Conservation (phyloP, 2,797 vertebrate genomes). For the Chanos chanos region DNA sequence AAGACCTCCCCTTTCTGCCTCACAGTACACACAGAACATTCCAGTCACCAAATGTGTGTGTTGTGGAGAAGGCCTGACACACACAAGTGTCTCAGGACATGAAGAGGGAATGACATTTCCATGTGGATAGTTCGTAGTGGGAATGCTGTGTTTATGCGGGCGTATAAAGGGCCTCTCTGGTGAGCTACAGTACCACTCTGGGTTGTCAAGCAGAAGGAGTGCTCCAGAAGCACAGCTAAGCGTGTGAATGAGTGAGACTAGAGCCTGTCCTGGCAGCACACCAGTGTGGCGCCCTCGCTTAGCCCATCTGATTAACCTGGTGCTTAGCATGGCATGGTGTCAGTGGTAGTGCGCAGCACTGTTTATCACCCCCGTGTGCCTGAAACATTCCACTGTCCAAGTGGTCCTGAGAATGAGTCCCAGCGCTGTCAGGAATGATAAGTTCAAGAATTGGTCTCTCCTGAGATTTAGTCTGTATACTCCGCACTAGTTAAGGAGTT, state of each 20-base stretch:
- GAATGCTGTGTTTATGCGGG: no score
- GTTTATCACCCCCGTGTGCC: constrained; percentile 24
- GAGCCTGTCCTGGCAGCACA: not conserved
- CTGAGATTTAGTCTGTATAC: not conserved
- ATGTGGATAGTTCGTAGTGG: no score
- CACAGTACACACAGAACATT: no score
- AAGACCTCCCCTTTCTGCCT: no score
- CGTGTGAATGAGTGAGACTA: constrained; percentile 12
- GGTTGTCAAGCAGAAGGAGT: no score
- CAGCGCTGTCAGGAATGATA: constrained; percentile 22
- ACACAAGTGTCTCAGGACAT: no score
- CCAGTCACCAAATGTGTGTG: no score
- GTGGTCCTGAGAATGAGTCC: constrained; percentile 1
- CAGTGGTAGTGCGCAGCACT: no score
- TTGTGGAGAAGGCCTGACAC: no score
- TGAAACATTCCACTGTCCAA: constrained; percentile 10
- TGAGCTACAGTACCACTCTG: no score
- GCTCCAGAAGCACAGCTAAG: not conserved
- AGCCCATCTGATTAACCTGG: constrained; percentile 4
- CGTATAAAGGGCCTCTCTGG: no score
- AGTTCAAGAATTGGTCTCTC: constrained; percentile 22
- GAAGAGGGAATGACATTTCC: no score
- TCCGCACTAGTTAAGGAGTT: not conserved
- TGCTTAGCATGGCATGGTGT: not conserved
- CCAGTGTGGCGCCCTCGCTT: not conserved